Conservation (phyloP, 2,888 invertebrate genomes). For the Philereme transversata region DNA sequence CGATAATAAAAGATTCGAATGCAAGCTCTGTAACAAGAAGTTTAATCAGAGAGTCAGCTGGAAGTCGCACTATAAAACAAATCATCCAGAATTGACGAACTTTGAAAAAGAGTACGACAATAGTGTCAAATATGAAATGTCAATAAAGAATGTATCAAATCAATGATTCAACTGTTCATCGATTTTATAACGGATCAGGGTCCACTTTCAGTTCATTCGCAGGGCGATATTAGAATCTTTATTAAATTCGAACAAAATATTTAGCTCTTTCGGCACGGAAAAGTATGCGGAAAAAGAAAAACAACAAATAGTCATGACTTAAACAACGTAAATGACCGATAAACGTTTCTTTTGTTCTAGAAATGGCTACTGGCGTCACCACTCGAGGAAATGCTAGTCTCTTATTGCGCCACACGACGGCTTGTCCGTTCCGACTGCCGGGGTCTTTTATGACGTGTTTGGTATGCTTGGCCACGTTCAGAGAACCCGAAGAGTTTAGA, state of each 20-base stretch:
- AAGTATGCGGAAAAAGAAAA: not conserved
- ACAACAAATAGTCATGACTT: slow-evolving; percentile 6
- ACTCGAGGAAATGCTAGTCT: slow-evolving; percentile 50
- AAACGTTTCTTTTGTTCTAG: slow-evolving; percentile 57
- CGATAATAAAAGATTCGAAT: slow-evolving; percentile 69
- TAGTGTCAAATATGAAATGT: not conserved
- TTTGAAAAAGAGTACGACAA: slow-evolving; percentile 58
- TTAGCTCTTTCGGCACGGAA: not conserved
- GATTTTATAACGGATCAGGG: no score
- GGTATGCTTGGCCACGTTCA: slow-evolving; percentile 50
- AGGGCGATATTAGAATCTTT: no score
- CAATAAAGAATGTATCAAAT: not conserved
- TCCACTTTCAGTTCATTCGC: no score
- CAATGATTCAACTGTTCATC: no score
- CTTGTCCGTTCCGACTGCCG: slow-evolving; percentile 55
- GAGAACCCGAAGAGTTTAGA: slow-evolving; percentile 47
- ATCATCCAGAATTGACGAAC: slow-evolving; percentile 65
- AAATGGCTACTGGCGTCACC: slow-evolving; percentile 43
- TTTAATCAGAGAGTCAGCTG: slow-evolving; percentile 76
- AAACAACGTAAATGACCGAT: slow-evolving; percentile 32
- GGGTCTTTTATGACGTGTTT: slow-evolving; percentile 43
- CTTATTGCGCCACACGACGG: slow-evolving; percentile 50
- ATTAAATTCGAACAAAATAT: not conserved
- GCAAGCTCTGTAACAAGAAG: slow-evolving; percentile 68
- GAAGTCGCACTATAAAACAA: slow-evolving; percentile 72